Base-by-base conservation (phyloP, 2,797 vertebrate genomes). In the Microcaecilia unicolor region DNA sequence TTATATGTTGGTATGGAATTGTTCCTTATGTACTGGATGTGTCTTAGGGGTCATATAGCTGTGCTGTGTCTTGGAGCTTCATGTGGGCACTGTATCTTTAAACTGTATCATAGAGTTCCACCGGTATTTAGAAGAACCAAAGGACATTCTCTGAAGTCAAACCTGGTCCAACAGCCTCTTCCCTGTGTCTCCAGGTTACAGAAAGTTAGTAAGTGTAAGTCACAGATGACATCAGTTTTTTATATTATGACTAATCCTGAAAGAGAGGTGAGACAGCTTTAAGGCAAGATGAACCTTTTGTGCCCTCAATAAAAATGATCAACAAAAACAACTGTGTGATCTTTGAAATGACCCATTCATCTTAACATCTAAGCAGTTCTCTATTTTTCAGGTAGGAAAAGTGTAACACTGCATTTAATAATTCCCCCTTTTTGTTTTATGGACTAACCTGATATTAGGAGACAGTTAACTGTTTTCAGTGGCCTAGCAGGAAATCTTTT, bases 221-320 rank as follows among this genome's bases (percentile, higher is more conserved):
- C 27, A 22, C 6, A n/a, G 12, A 3, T 44, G 41, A 50, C 41
- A 44, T 50, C 47, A 50, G n/a, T 27, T 38, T 23, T 10, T 22
- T 17, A 27, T 23, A 45, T 34, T 44, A 9, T 48, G 39, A 44
- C 9, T 2, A 6, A 15, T 26, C 15, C 9, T 22, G 31, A 9
- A 24, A 30, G 34, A 25, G 10, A 42, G 33, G 31, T 35, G 31
- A 23, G 23, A 50, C 50, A 41, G 46, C 46, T 49, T 45, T 37
- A 24, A 24, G 18, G 34, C 9, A 17, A 18, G 46, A 14, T 38
- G 20, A 24, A 21, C 14, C 36, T 34, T 26, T 28, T 2, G 25
- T 25, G 42, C 21, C 34, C 42, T 32, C 11, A 18, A 16, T 20
- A 31, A 16, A 37, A 26, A 29, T 27, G 15, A 21, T 37, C 22